Base-by-base conservation (phyloP, 2,797 vertebrate genomes). In the Nothura maculosa region DNA sequence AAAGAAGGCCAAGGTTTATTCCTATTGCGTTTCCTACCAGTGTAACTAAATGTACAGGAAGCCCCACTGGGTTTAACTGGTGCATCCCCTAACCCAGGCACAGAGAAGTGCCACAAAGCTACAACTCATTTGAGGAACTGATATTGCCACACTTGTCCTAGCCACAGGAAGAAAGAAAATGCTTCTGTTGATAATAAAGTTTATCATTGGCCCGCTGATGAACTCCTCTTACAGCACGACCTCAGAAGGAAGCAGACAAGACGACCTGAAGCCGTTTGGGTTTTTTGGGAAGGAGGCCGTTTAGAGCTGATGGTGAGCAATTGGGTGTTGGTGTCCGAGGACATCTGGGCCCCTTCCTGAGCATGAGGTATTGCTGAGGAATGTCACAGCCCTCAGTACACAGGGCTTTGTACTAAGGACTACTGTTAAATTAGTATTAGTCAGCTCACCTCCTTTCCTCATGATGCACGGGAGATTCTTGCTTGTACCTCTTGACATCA, bases 161-260 rank as follows among this genome's bases (percentile, higher is more conserved):
- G 69, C 84, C 84, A 81, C 40, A 57, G 80, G 66, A 18, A 90
- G 93, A 83, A 89, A 66, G 79, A 90, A 95, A 93, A 84, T 87
- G 2, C 10, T 90, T 89, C 75, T 94, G 54, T 90, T 85, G 69
- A 62, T 67, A 92, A 6, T 69, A 43, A 43, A 81, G 81, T 90
- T 93, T 87, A 87, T 89, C 72, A 57, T 66, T 0, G 62, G 66
- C 81, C 38, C 52, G 42, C 82, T 78, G 76, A 90, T 94, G 86
- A 89, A 92, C 73, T 92, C 63, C 30, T 55, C 70, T 81, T 55
- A 82, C 79, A 61, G 66, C 94, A 63, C 62, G 50, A 72, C 43
- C 86, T 93, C 93, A 77, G 89, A 82, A 90, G 79, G 94, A 91
- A 90, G n/a, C 72, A 82, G 92, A 85, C 72, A 62, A 83, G 73